phyloP scores from a whole-genome alignment of 2,888 invertebrate genomes.

The Alitta virens region DNA sequence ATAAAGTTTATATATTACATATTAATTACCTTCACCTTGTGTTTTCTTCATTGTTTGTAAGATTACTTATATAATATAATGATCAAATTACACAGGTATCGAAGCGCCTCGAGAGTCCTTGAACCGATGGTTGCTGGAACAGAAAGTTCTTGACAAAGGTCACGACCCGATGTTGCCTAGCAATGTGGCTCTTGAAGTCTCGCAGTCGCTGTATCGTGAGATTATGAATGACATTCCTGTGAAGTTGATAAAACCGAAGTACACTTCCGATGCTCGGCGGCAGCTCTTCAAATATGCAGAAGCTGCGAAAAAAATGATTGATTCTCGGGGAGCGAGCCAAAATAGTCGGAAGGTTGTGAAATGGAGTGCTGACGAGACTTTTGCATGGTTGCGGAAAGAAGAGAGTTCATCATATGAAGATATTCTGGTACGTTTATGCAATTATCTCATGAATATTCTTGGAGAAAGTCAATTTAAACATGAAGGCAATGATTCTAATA shows the following conservation, averaged over 20 bases:
- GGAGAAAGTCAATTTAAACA: too few species aligned
- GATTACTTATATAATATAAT: too few species aligned
- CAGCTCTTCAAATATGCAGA: conserved; percentile 91
- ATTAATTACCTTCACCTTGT: too few species aligned
- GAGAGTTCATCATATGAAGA: conserved; percentile 70
- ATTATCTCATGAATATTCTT: too few species aligned
- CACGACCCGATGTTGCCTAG: conserved; percentile 88
- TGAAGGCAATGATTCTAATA: too few species aligned
- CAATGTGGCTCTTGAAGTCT: conserved; percentile 87
- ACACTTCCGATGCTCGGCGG: conserved; percentile 91
- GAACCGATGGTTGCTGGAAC: conserved; percentile 91
- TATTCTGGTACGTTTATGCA: conserved; percentile 53
- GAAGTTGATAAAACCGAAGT: conserved; percentile 91
- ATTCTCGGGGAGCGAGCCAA: conserved; percentile 63
- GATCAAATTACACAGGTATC: conserved; percentile 62
- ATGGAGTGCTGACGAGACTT: conserved; percentile 97
- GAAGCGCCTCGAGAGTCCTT: conserved; percentile 96
- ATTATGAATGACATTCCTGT: conserved; percentile 98
- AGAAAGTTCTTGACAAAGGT: conserved; percentile 86
- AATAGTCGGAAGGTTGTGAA: conserved; percentile 96
- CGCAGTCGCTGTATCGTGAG: conserved; percentile 92
- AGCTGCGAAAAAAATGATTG: conserved; percentile 95
- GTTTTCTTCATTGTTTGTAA: too few species aligned
- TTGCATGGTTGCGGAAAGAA: conserved; percentile 90
- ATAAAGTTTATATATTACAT: too few species aligned